Base-by-base conservation (phyloP, 1,140 invertebrate species). In the Drosophila jambulina region DNA sequence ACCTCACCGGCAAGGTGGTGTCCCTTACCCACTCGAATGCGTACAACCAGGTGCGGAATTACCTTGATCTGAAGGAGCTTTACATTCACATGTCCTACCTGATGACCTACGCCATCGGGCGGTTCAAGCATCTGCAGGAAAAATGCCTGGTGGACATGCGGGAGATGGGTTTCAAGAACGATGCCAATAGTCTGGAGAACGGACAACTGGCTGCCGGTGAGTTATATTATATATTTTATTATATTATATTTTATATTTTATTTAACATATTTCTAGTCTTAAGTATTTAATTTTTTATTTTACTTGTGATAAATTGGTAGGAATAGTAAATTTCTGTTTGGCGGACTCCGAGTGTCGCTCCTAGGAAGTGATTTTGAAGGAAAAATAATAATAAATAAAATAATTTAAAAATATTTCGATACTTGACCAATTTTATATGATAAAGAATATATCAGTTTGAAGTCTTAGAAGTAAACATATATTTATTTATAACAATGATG, bases 51-150 rank as follows among this genome's bases (percentile, higher is more conserved):
- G 92, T 83, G 0, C 81, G 79, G 10, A 92, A 76, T 29, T 84
- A 78, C 48, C 45, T 82, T 15, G 92, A 93, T 68, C 79, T 93
- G 13, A 93, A 93, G 49, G 91, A 93, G 29, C 65, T 93, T 5
- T 92, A 93, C 43, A 92, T 93, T 25, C 92, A 93, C 80, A 69
- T 93, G n/a, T 93, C 92, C 8, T 93, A 93, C 61, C 51, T 93
- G 15, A 86, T 91, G 63, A 93, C 92, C 4, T 93, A 93, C 56
- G 91, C 92, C 3, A 93, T 93, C 40, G 92, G 92, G 10, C 81
- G 92, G 8, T 93, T 92, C 25, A 92, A 93, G 48, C 74, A 91
- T 38, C 62, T 93, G 46, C 92, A 93, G 54, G 92, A 93, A 25
- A 93, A 93, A 65, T 93, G 92, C 21, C 61, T 93, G 13, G 57